Percentiles rank a stretch among this genome's conserved stretches.
Conservation (phyloP, 1,140 invertebrate species). For the Drosophila punjabiensis region DNA sequence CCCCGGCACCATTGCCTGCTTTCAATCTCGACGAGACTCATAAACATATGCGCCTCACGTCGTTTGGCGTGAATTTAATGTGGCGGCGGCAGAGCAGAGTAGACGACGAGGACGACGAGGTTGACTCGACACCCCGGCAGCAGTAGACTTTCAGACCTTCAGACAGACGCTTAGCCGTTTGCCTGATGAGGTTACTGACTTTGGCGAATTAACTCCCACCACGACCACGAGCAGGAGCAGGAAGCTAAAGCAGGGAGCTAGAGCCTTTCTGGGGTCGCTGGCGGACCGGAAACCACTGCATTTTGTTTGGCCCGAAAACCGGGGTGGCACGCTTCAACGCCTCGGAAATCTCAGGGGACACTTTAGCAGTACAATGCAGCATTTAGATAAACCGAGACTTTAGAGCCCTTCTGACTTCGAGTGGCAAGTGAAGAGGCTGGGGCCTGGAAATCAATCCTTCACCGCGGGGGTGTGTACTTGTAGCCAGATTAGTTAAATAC, state of each 20-base stretch:
- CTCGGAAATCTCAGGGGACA: conserved; percentile 78
- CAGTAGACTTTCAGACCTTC: conserved; percentile 22
- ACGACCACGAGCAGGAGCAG: background rate
- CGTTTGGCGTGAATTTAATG: conserved; percentile 84
- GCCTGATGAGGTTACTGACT: conserved; percentile 85
- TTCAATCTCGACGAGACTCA: conserved; percentile 82
- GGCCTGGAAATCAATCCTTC: conserved; percentile 48
- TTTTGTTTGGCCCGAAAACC: conserved; percentile 73
- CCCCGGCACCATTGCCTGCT: conserved; percentile 40
- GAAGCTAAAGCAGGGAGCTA: background rate
- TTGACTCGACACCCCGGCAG: conserved; percentile 13
- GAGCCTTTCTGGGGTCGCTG: conserved; percentile 56
- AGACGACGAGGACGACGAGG: conserved; percentile 35
- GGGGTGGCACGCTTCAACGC: conserved; percentile 80
- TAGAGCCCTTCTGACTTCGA: conserved; percentile 54
- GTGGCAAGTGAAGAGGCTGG: background rate
- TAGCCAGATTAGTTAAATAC: conserved; percentile 44
- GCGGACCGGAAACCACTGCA: conserved; percentile 81
- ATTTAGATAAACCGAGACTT: conserved; percentile 78
- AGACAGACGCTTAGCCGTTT: conserved; percentile 68
- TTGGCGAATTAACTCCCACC: conserved; percentile 82
- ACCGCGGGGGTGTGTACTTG: conserved; percentile 22
- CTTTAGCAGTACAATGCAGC: conserved; percentile 77
- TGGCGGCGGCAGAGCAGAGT: conserved; percentile 56
- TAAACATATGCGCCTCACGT: conserved; percentile 85